Evolutionary conservation across 2,888 invertebrate genomes (phyloP).

Genomic region (Hirtodrosophila duncani): DNA sequence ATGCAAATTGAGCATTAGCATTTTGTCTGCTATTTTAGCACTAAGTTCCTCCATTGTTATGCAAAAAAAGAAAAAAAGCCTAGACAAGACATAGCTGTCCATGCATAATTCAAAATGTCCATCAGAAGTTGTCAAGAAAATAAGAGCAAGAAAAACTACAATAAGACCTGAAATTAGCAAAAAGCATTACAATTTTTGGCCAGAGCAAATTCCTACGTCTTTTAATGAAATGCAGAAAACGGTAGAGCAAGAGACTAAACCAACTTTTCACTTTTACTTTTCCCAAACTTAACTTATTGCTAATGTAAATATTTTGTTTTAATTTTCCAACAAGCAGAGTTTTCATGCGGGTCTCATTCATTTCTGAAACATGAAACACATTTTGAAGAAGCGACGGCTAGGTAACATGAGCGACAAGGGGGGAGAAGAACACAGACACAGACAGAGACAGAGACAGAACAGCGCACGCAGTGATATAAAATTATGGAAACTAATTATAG

Average conservation of each 20-base stretch:
- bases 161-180: slow-evolving; percentile 40
- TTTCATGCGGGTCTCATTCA: slow-evolving; percentile 48
- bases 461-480: slow-evolving; percentile 56
- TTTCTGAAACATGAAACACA: slow-evolving; percentile 25
- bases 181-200: slow-evolving; percentile 33
- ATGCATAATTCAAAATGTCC: slow-evolving; percentile 68
- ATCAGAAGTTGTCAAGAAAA: slow-evolving; percentile 55
- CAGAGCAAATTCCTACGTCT: slow-evolving; percentile 1
- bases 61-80: slow-evolving; percentile 29
- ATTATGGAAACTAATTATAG: slow-evolving; percentile 67
- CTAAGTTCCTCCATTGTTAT: slow-evolving; percentile 49
- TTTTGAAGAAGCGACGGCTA: slow-evolving; percentile 20
- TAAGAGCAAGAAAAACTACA: slow-evolving; percentile 19
- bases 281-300: slow-evolving; percentile 52
- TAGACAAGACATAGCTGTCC: slow-evolving; percentile 34
- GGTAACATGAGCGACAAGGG: slow-evolving; percentile 26
- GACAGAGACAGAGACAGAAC: slow-evolving; percentile 17
- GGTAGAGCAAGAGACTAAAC: slow-evolving; percentile 4
- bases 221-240: slow-evolving; percentile 32
- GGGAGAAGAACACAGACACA: not conserved
- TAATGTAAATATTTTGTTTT: slow-evolving; percentile 70
- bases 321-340: slow-evolving; percentile 51
- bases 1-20: slow-evolving; percentile 65
- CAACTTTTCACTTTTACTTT: slow-evolving; percentile 13
- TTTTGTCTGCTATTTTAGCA: no score